phyloP scores from a whole-genome alignment of 2,113 vertebrate genomes.

The Pterocles gutturalis region DNA sequence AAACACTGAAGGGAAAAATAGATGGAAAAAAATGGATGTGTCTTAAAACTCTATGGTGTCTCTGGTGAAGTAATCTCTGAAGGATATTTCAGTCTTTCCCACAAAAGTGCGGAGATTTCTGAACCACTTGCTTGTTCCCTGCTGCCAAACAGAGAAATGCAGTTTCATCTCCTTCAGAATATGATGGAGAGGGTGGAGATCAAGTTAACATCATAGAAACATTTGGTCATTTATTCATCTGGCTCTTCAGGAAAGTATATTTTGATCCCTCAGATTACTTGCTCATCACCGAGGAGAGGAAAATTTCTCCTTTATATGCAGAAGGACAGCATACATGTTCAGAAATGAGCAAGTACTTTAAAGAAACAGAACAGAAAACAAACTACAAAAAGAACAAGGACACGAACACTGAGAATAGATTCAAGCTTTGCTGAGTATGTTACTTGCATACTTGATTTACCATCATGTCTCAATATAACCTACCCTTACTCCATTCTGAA shows the following conservation, averaged over 20 bases:
- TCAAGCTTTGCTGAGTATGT: background rate
- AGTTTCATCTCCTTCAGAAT: conserved; percentile 20
- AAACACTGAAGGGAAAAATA: background rate
- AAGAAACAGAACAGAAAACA: background rate
- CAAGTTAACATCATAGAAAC: conserved; percentile 18
- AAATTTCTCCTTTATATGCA: background rate
- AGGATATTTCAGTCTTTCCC: conserved; percentile 1
- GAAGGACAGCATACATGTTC: background rate
- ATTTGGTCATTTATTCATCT: background rate
- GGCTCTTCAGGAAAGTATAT: background rate
- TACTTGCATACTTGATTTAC: background rate
- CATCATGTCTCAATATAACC: background rate
- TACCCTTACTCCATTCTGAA: background rate
- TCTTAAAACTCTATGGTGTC: background rate
- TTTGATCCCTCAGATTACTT: background rate
- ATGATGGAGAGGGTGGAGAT: background rate
- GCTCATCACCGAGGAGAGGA: background rate
- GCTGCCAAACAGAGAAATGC: conserved; percentile 25
- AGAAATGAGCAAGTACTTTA: background rate
- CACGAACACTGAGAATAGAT: background rate
- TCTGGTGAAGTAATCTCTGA: conserved; percentile 19
- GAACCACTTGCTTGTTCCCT: conserved; percentile 21
- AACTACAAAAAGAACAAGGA: background rate
- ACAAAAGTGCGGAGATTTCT: background rate
- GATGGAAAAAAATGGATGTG: background rate